Conservation (phyloP, 2,888 invertebrate genomes). For the Noctua pronuba region DNA sequence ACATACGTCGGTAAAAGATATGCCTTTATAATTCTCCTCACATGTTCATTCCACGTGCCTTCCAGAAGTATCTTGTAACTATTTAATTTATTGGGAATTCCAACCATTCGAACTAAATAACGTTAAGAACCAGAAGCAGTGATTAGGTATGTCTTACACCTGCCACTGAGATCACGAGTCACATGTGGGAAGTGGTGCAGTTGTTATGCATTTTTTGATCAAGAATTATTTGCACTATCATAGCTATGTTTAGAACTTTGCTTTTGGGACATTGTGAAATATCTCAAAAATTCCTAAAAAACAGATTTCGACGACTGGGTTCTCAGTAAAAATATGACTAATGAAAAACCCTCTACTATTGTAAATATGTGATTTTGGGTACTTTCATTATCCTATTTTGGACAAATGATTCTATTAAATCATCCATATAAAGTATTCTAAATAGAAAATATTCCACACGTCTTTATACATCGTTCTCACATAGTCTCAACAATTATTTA, state of each 20-base stretch:
- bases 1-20: background rate
- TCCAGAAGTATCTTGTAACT: background rate
- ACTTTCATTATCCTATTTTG: background rate
- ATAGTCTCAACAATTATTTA: too few relatives aligned
- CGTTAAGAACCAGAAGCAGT: conserved; percentile 19
- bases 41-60: conserved; percentile 1
- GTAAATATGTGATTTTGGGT: background rate
- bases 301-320: background rate
- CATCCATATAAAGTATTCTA: background rate
- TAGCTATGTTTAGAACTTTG: conserved; percentile 5
- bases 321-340: background rate
- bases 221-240: background rate
- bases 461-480: too few relatives aligned
- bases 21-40: background rate
- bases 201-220: conserved; percentile 27
- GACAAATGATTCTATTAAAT: background rate
- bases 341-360: too few relatives aligned
- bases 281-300: background rate
- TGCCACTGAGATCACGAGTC: conserved; percentile 3
- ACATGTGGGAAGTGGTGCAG: conserved; percentile 26
- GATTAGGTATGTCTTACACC: conserved; percentile 15
- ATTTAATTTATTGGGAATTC: conserved; percentile 21
- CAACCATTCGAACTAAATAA: background rate
- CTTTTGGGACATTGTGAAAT: background rate
- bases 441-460: background rate